phyloP scores from a whole-genome alignment of 2,888 invertebrate genomes.

The Netelia inedita region DNA sequence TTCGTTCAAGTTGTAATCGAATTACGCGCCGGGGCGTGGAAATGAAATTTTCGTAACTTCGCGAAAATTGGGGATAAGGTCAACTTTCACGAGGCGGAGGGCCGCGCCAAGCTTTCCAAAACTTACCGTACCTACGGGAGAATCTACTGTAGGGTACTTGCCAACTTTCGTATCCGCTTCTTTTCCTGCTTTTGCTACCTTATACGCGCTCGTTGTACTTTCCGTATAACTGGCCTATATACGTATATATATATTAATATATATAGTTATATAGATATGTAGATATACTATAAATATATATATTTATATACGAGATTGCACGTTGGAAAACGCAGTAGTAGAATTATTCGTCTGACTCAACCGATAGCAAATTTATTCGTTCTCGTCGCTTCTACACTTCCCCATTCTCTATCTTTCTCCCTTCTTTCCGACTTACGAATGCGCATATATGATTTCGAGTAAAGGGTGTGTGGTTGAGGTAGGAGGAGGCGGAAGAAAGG shows the following conservation, averaged over 20 bases:
- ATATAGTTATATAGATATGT: not conserved
- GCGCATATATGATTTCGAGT: constrained; percentile 73
- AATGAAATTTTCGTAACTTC: not conserved
- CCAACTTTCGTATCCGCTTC: constrained; percentile 43
- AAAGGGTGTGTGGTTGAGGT: not conserved
- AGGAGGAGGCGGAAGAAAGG: not conserved
- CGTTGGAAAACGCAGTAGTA: constrained; percentile 37
- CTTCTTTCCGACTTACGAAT: constrained; percentile 69
- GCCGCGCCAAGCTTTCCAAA: not conserved
- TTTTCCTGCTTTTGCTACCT: constrained; percentile 14
- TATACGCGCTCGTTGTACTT: constrained; percentile 10
- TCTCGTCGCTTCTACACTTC: constrained; percentile 48
- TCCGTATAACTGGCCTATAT: not conserved
- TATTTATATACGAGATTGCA: constrained; percentile 17
- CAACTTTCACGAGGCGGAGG: not conserved
- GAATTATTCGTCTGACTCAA: constrained; percentile 58
- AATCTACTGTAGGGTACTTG: constrained; percentile 2
- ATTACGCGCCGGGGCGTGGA: no score
- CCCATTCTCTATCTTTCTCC: constrained; percentile 25
- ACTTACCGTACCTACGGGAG: not conserved
- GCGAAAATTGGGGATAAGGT: not conserved
- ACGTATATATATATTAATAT: constrained; percentile 8
- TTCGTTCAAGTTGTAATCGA: no score
- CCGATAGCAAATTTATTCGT: constrained; percentile 66
- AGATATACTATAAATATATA: constrained; percentile 17